These are phyloP conservation scores for Lepus europaeus DNA, from an alignment of 2,113 vertebrate species.

Conservation along the genomic window DNA sequence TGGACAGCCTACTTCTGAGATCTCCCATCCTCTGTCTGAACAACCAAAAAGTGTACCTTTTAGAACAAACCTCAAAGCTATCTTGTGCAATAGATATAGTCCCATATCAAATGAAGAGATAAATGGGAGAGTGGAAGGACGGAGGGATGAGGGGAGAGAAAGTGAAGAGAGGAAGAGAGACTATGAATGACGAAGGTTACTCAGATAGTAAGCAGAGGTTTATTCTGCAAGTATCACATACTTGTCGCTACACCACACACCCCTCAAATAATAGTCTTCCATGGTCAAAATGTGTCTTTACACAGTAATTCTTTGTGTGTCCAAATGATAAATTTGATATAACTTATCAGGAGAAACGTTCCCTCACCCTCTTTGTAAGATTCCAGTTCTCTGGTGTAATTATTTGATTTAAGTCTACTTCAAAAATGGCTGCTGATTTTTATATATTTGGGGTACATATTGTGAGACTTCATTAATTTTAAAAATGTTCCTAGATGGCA, in stretches of 20 bases:
- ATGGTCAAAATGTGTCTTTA: background rate
- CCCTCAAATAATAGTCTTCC: background rate
- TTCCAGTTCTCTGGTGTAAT: slow-evolving; percentile 65
- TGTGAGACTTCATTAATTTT: slow-evolving; percentile 76
- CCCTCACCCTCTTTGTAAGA: slow-evolving; percentile 72
- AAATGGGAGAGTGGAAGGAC: background rate
- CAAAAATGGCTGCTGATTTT: slow-evolving; percentile 75
- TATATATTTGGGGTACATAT: slow-evolving; percentile 76
- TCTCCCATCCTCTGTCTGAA: background rate
- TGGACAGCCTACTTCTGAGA: background rate
- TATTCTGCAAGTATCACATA: background rate
- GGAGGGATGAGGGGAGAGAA: background rate
- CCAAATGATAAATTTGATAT: background rate
- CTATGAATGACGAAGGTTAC: background rate
- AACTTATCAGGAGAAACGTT: background rate
- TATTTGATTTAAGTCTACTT: slow-evolving; percentile 63
- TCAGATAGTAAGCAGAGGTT: background rate
- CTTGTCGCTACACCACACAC: background rate
- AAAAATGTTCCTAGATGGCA: slow-evolving; percentile 73
- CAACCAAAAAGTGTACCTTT: background rate
- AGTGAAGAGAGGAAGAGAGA: no score
- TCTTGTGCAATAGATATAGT: background rate
- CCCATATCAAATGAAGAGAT: background rate
- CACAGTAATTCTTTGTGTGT: background rate
- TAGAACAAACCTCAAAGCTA: background rate